Percentiles rank a stretch among this genome's conserved stretches.
phyloP scores from a whole-genome alignment of 2,113 vertebrate species.

The Hippocampus abdominalis region DNA sequence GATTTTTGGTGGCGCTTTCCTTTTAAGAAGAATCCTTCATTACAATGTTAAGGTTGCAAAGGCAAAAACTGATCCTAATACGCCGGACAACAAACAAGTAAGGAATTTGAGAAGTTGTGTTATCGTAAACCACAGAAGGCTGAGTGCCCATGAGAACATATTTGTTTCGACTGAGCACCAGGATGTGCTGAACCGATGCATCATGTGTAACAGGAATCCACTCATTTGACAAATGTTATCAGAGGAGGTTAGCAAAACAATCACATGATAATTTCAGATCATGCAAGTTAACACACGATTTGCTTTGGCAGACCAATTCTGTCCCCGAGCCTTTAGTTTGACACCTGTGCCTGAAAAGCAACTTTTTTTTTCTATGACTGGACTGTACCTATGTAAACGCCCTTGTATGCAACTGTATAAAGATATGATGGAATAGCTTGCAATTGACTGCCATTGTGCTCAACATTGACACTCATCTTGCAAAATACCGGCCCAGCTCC shows the following conservation, averaged over 20 bases:
- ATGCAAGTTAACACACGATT: no score
- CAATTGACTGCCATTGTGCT: neutral
- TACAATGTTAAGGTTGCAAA: neutral
- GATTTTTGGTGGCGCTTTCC: neutral
- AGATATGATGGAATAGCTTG: neutral
- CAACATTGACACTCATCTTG: neutral
- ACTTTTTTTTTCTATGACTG: no score
- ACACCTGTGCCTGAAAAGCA: no score
- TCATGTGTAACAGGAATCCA: neutral
- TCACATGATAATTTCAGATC: no score
- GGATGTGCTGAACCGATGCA: slow-evolving; percentile 2
- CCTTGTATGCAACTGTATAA: neutral
- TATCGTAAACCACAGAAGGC: neutral
- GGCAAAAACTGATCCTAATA: neutral
- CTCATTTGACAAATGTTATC: slow-evolving; percentile 2
- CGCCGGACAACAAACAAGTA: neutral
- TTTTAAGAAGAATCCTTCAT: neutral
- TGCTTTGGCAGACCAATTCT: no score
- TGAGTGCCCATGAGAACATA: neutral
- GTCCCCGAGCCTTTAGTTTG: no score
- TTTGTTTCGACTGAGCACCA: neutral
- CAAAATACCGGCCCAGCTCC: neutral
- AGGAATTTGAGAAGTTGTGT: neutral
- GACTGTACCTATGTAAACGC: neutral
- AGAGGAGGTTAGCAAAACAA: neutral